Evolutionary conservation across 2,888 invertebrate species (phyloP).

Genomic region (Nipponacmea schrenckii): DNA sequence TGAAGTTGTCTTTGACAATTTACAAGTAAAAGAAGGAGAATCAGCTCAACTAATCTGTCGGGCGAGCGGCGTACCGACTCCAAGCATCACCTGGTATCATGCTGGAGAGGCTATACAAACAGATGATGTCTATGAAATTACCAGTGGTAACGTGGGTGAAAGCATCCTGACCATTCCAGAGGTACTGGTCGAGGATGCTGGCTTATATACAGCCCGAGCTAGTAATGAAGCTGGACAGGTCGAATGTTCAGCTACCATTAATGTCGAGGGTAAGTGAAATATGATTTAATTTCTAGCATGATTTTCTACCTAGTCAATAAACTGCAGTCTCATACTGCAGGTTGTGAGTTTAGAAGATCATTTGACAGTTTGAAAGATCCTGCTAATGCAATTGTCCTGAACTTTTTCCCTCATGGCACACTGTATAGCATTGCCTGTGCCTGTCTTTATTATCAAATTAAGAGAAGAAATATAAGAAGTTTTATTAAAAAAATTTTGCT

Average conservation of each 20-base stretch:
- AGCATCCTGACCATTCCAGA: slow-evolving; percentile 74
- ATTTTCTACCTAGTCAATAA: too few species aligned
- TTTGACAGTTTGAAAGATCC: too few species aligned
- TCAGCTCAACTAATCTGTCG: slow-evolving; percentile 59
- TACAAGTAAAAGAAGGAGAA: slow-evolving; percentile 58
- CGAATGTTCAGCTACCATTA: slow-evolving; percentile 82
- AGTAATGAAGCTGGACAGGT: slow-evolving; percentile 79
- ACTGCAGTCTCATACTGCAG: too few species aligned
- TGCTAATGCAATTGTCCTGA: too few species aligned
- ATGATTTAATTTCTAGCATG: neutral
- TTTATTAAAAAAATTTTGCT: too few species aligned
- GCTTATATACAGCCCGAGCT: slow-evolving; percentile 83
- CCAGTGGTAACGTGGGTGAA: slow-evolving; percentile 50
- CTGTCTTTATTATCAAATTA: too few species aligned
- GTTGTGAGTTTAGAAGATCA: too few species aligned
- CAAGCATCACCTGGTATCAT: slow-evolving; percentile 81
- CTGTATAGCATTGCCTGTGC: neutral
- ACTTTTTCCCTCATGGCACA: too few species aligned
- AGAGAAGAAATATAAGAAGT: too few species aligned
- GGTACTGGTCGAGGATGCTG: slow-evolving; percentile 77
- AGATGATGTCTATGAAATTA: slow-evolving; percentile 74
- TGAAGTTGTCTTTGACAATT: slow-evolving; percentile 47
- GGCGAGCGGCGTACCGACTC: slow-evolving; percentile 66
- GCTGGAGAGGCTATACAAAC: slow-evolving; percentile 75
- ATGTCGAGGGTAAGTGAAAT: slow-evolving; percentile 69